Conservation (phyloP, 2,888 invertebrate species). For the Xestobium rufovillosum region DNA sequence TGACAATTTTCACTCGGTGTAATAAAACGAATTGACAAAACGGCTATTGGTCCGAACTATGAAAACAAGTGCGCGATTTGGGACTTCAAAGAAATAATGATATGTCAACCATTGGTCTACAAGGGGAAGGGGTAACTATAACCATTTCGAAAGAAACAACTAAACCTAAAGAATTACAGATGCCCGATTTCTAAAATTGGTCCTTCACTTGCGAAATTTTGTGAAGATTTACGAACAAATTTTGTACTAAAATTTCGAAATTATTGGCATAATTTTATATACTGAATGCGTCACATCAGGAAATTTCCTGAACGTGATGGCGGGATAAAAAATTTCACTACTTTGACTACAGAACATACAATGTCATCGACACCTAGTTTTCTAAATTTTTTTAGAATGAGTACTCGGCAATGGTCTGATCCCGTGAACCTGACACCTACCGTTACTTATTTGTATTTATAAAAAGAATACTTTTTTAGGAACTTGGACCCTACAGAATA, state of each 20-base stretch:
- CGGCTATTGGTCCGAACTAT: slow-evolving; percentile 24
- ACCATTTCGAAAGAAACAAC: neutral
- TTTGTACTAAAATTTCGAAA: slow-evolving; percentile 21
- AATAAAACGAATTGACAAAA: no score
- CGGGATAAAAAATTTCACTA: slow-evolving; percentile 29
- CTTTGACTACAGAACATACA: slow-evolving; percentile 36
- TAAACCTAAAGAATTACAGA: neutral
- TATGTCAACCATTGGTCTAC: slow-evolving; percentile 33
- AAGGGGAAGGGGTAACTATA: slow-evolving; percentile 2
- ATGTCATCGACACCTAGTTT: slow-evolving; percentile 38
- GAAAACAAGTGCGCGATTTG: slow-evolving; percentile 18
- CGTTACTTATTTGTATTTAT: slow-evolving; percentile 6
- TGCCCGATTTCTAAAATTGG: neutral
- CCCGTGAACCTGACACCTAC: slow-evolving; percentile 35
- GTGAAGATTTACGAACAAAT: neutral
- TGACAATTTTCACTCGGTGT: slow-evolving; percentile 20
- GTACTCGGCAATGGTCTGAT: slow-evolving; percentile 38
- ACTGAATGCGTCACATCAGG: slow-evolving; percentile 24
- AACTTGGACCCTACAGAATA: slow-evolving; percentile 39
- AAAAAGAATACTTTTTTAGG: slow-evolving; percentile 31
- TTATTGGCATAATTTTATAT: slow-evolving; percentile 42
- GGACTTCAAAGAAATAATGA: slow-evolving; percentile 26
- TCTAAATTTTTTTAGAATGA: slow-evolving; percentile 37
- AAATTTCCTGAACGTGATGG: no score
- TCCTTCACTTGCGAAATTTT: neutral